phyloP scores from a whole-genome alignment of 2,888 invertebrate genomes.

The Ectropis crepuscularia region DNA sequence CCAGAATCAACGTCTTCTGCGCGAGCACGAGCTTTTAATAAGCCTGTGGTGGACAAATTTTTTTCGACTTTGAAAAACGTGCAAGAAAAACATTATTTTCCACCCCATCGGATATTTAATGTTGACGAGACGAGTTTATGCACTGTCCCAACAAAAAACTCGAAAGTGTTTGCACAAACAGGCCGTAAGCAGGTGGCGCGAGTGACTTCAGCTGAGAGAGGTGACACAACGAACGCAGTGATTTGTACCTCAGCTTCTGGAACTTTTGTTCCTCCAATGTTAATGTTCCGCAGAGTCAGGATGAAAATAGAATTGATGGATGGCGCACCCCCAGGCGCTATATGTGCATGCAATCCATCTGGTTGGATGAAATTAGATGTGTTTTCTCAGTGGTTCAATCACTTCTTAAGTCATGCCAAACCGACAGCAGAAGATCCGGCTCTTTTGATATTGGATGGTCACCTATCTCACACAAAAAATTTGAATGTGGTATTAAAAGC shows the following conservation, averaged over 20 bases:
- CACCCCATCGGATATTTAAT: neutral
- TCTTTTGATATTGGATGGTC: neutral
- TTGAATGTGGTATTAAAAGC: neutral
- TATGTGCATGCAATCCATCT: neutral
- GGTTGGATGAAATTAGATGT: constrained; percentile 1
- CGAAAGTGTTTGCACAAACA: neutral
- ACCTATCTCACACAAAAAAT: neutral
- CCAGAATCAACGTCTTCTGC: too few species aligned
- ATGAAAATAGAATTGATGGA: neutral
- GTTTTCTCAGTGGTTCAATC: neutral
- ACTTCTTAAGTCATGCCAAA: neutral
- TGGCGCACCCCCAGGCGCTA: neutral
- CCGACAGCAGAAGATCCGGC: neutral
- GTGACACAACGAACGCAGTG: neutral
- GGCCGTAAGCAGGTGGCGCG: neutral
- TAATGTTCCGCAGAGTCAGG: neutral
- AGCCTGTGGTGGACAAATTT: neutral
- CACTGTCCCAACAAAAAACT: neutral
- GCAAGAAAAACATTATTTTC: neutral
- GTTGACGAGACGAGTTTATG: neutral
- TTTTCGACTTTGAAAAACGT: neutral
- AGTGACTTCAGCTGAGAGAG: neutral
- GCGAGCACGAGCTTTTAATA: neutral
- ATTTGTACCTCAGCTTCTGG: neutral
- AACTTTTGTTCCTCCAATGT: neutral